Conservation (phyloP, 2,113 vertebrate species). For the Petrocephalus microphthalmus region DNA sequence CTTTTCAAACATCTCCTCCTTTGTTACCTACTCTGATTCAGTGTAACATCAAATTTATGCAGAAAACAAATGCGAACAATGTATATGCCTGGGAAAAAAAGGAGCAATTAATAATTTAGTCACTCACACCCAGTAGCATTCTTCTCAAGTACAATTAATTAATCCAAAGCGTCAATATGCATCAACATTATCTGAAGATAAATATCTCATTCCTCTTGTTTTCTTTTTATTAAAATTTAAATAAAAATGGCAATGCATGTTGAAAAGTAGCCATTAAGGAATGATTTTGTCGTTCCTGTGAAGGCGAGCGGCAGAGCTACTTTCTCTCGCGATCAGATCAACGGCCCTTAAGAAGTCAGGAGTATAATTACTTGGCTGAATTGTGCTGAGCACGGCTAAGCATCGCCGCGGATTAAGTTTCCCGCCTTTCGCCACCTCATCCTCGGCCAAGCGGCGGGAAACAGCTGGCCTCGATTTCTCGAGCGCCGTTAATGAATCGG, state of each 20-base stretch:
- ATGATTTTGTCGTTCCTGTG: conserved; percentile 25
- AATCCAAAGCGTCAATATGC: not conserved
- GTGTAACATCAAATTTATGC: conserved; percentile 3
- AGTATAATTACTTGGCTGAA: conserved; percentile 61
- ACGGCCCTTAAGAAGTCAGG: conserved; percentile 48
- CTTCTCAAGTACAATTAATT: conserved; percentile 1
- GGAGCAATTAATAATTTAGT: not conserved
- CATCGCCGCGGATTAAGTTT: conserved; percentile 61
- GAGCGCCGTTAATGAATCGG: conserved; percentile 79
- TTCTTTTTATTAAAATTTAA: not conserved
- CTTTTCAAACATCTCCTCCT: not conserved
- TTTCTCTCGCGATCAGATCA: conserved; percentile 54
- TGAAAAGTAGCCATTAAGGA: not conserved
- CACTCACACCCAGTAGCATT: not conserved
- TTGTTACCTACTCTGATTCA: not conserved
- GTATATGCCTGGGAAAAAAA: not conserved
- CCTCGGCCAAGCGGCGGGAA: conserved; percentile 73
- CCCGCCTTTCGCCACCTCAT: conserved; percentile 75
- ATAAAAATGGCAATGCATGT: not conserved
- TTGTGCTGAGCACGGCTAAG: conserved; percentile 56
- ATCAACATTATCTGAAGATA: not conserved
- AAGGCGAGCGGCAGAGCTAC: conserved; percentile 51
- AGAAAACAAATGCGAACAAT: not conserved
- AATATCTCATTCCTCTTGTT: not conserved
- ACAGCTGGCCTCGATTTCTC: conserved; percentile 85